Evolutionary conservation across 2,113 vertebrate species (phyloP).

Genomic region (Barnardius zonarius): DNA sequence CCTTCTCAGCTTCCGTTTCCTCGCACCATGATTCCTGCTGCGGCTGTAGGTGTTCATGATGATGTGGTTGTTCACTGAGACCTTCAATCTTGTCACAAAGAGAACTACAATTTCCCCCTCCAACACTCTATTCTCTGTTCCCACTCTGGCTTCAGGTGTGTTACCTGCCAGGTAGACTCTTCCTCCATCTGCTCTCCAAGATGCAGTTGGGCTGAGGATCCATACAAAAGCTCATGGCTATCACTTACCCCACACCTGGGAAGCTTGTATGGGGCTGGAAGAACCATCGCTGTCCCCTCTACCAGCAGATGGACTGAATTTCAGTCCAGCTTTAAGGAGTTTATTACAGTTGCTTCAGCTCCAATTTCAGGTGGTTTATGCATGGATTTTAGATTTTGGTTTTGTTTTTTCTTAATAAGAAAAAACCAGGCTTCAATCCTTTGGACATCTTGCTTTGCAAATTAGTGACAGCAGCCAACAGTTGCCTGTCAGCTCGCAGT

Average conservation of each 20-base stretch:
- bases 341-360: background rate
- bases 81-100: fast-evolving
- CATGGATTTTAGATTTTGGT: background rate
- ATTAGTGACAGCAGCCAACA: conserved; percentile 30
- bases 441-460: conserved; percentile 46
- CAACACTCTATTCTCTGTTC: background rate
- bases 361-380: background rate
- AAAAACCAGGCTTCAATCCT: conserved; percentile 30
- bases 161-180: background rate
- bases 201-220: background rate
- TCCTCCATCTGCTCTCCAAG: background rate
- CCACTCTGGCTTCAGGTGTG: background rate
- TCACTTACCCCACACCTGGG: background rate
- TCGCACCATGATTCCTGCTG: background rate
- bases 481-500: conserved; percentile 19
- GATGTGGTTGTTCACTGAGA: background rate
- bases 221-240: fast-evolving
- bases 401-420: conserved; percentile 19
- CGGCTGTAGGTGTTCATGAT: fast-evolving
- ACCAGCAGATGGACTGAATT: background rate
- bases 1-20: background rate
- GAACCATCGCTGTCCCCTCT: background rate
- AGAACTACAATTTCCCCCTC: background rate
- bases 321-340: background rate
- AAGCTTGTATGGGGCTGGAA: background rate